Conservation (phyloP, 2,797 vertebrate species). For the Perodicticus potto region DNA sequence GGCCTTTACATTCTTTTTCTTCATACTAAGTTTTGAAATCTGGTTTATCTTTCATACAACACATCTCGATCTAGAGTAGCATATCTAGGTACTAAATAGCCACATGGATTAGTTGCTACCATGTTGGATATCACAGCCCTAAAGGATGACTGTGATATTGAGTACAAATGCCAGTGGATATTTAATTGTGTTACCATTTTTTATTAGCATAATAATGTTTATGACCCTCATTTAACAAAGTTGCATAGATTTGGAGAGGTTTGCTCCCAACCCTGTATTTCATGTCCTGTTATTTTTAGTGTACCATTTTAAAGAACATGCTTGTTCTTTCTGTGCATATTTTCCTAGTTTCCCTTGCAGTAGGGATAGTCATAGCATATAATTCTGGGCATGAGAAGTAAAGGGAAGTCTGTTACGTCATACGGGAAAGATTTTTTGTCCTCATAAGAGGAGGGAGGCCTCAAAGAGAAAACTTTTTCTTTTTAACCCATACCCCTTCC, state of each 20-base stretch:
- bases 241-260: neutral
- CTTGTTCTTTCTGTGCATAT: neutral
- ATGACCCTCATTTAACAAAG: neutral
- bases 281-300: neutral
- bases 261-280: neutral
- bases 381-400: neutral
- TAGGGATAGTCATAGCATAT: neutral
- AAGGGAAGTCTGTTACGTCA: conserved; percentile 3
- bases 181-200: neutral
- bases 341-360: neutral
- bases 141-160: neutral
- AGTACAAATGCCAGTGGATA: neutral
- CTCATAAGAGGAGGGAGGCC: neutral
- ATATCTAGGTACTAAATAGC: conserved; percentile 1
- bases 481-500: neutral
- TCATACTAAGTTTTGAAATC: conserved; percentile 38
- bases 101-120: neutral
- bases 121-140: neutral
- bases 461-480: neutral
- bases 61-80: neutral
- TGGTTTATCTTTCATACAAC: neutral
- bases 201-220: conserved; percentile 8
- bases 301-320: neutral
- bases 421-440: conserved; percentile 9
- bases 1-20: neutral